Percentiles rank a stretch among this genome's conserved stretches.
phyloP scores from a whole-genome alignment of 2,797 vertebrate species.

The Tragelaphus eurycerus region DNA sequence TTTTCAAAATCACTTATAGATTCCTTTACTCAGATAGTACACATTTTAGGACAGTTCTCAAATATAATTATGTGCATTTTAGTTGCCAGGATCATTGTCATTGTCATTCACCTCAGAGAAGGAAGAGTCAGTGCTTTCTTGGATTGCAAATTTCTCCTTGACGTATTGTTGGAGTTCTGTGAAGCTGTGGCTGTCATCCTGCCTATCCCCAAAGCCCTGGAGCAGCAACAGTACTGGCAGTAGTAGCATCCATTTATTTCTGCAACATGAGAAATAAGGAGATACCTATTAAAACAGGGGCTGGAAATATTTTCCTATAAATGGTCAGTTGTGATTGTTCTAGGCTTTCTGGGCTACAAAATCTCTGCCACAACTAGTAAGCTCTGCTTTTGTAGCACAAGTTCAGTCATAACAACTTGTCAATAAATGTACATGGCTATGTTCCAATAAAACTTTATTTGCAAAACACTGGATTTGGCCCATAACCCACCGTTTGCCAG shows the following conservation, averaged over 20 bases:
- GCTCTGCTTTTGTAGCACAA: background rate
- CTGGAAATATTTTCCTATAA: background rate
- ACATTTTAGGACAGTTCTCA: background rate
- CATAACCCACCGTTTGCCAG: background rate
- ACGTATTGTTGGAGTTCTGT: background rate
- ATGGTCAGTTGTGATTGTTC: background rate
- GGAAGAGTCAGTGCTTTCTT: background rate
- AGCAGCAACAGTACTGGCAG: background rate
- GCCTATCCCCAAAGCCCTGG: background rate
- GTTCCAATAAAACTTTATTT: constrained; percentile 35
- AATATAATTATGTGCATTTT: background rate
- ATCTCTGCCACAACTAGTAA: background rate
- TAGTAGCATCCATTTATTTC: background rate
- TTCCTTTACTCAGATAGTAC: background rate
- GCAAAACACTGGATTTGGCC: background rate
- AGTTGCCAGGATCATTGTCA: background rate
- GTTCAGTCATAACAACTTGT: background rate
- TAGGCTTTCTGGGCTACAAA: background rate
- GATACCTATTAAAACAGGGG: background rate
- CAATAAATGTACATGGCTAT: background rate
- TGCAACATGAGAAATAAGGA: background rate
- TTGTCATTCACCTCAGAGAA: background rate
- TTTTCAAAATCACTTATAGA: background rate
- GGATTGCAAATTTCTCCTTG: background rate
- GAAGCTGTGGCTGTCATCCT: background rate